These are phyloP conservation scores for Sus cebifrons DNA, from an alignment of 2,797 vertebrate species.

Conservation along the genomic window DNA sequence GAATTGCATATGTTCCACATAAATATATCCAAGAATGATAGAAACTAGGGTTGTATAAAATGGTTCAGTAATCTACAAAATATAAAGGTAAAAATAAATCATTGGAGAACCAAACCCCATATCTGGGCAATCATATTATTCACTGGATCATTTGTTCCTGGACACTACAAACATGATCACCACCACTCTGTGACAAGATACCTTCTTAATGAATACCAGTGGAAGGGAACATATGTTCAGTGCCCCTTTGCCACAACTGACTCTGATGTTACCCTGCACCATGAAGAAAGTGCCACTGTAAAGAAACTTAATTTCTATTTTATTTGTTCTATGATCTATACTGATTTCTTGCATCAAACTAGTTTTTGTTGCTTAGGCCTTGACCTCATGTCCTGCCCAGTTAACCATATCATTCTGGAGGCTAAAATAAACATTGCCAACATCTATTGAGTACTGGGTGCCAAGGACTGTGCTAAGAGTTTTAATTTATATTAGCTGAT, in stretches of 20 bases:
- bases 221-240: neutral
- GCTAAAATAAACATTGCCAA: neutral
- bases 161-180: neutral
- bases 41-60: neutral
- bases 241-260: neutral
- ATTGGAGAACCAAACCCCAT: neutral
- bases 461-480: neutral
- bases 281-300: neutral
- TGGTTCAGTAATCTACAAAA: neutral
- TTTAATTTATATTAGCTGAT: neutral
- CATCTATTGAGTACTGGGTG: neutral
- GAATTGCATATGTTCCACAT: neutral
- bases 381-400: neutral
- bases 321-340: neutral
- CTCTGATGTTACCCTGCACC: neutral
- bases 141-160: fast-evolving
- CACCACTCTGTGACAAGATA: neutral
- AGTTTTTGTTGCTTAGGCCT: neutral
- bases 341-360: neutral
- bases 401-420: neutral
- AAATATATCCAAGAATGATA: neutral
- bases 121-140: neutral
- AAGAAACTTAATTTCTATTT: neutral
- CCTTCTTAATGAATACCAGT: neutral
- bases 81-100: neutral